Conservation (phyloP, 1,140 invertebrate species). For the Pseudomyrmex concolor region DNA sequence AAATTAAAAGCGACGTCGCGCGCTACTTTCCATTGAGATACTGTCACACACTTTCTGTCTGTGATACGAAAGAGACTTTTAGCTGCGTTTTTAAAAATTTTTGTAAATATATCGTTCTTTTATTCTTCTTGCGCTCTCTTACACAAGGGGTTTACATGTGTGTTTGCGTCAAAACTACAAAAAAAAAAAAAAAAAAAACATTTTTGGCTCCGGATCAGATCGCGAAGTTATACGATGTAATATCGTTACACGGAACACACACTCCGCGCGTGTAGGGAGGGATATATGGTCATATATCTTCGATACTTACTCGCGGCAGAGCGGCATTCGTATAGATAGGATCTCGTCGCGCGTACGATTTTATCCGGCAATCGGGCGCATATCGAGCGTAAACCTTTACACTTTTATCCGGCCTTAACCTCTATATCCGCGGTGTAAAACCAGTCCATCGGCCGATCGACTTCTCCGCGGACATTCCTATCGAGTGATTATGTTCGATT, state of each 20-base stretch:
- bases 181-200: no score
- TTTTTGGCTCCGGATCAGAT: slow-evolving; percentile 12
- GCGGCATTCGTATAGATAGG: slow-evolving; percentile 40
- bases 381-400: slow-evolving; percentile 42
- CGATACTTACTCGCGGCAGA: slow-evolving; percentile 26
- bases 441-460: neutral
- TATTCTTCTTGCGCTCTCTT: no score
- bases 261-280: neutral
- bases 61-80: no score
- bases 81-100: neutral
- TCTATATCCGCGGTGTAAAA: neutral
- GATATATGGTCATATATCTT: slow-evolving; percentile 8
- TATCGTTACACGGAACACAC: neutral
- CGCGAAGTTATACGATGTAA: slow-evolving; percentile 38
- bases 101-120: neutral
- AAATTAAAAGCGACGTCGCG: no score
- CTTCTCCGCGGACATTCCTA: neutral
- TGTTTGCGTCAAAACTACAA: neutral
- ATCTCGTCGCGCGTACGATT: slow-evolving; percentile 27
- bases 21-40: no score
- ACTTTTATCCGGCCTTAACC: slow-evolving; percentile 33
- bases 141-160: no score
- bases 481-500: neutral
- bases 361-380: slow-evolving; percentile 43
- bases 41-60: no score